Evolutionary conservation across 2,113 vertebrate species (phyloP).

Genomic region (Dolichallabes microphthalmus): DNA sequence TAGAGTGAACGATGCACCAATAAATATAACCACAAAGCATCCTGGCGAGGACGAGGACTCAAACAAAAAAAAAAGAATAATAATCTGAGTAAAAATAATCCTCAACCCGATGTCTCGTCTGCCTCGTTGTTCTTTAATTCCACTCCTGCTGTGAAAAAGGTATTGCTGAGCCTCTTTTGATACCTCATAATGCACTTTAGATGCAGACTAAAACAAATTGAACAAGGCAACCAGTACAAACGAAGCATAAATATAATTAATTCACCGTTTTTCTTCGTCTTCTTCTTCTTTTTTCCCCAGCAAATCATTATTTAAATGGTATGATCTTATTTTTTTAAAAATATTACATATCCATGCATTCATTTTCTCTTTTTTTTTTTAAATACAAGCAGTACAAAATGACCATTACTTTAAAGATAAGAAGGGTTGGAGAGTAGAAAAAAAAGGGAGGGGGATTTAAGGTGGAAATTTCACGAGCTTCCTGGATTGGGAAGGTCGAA

Average conservation of each 20-base stretch:
- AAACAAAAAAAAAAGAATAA: no score
- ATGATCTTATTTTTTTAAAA: constrained; percentile 47
- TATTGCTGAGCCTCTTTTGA: constrained; percentile 45
- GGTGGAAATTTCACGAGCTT: constrained; percentile 79
- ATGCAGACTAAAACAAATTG: constrained; percentile 37
- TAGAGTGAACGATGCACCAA: constrained; percentile 13
- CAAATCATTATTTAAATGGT: constrained; percentile 44
- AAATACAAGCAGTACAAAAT: constrained; percentile 56
- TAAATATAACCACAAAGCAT: constrained; percentile 31
- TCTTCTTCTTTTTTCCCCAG: background rate
- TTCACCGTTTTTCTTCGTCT: constrained; percentile 4
- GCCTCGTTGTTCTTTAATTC: constrained; percentile 25
- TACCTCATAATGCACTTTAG: constrained; percentile 47
- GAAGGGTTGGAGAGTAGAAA: constrained; percentile 69
- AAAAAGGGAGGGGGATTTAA: constrained; percentile 70
- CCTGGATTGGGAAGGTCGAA: constrained; percentile 88
- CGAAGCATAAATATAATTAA: constrained; percentile 46
- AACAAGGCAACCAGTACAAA: constrained; percentile 45
- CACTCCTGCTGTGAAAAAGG: constrained; percentile 16
- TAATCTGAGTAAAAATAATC: background rate
- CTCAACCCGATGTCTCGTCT: constrained; percentile 15
- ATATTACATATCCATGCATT: constrained; percentile 51
- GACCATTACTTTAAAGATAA: constrained; percentile 43
- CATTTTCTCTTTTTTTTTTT: constrained; percentile 51
- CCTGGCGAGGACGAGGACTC: background rate